Base-by-base conservation (phyloP, 2,113 vertebrate species). In the Pelusios castaneus region DNA sequence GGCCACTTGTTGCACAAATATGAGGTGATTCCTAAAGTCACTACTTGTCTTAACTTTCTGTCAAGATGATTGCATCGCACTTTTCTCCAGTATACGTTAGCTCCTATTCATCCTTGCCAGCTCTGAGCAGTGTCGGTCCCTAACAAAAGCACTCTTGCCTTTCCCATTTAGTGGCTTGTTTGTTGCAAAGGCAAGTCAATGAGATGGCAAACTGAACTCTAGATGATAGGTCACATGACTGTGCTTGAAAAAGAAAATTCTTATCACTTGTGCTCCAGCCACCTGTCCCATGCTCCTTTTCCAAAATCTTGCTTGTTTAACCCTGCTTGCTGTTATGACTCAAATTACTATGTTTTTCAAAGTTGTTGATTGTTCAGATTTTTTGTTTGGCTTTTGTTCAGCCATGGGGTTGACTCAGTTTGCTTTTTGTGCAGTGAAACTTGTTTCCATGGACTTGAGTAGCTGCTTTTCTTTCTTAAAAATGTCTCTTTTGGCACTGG, bases 381-480 rank as follows among this genome's bases (percentile, higher is more conserved):
- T 73, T 43, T 43, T 38, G 21, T 38, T n/a, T 22, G 8, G 21
- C 41, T 91, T 70, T 43, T 0, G 1, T 9, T 77, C 4, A 1
- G 4, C 16, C 93, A 6, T 21, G 67, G 0, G 76, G 5, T 82
- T 60, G 90, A 43, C 54, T 90, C 67, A 11, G 34, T 87, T 31
- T 88, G 43, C 3, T 58, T 17, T 2, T 49, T 87, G 12, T 80
- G 4, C 3, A 0, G 38, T 76, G 31, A 8, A 87, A 5, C 5
- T 85, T 45, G 4, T 85, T 79, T 11, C 8, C 17, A 85, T 87
- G 85, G 83, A 47, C 88, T 87, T 2, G 16, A 58, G 10, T 90
- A 91, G 29, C 24, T 88, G 45, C 5, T 92, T 89, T 83, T 43
- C 60, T 79, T 91, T 91, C 76, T 73, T 87, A 78, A 92, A 89